Conservation (phyloP, 2,888 invertebrate genomes). For the Hyles lineata region DNA sequence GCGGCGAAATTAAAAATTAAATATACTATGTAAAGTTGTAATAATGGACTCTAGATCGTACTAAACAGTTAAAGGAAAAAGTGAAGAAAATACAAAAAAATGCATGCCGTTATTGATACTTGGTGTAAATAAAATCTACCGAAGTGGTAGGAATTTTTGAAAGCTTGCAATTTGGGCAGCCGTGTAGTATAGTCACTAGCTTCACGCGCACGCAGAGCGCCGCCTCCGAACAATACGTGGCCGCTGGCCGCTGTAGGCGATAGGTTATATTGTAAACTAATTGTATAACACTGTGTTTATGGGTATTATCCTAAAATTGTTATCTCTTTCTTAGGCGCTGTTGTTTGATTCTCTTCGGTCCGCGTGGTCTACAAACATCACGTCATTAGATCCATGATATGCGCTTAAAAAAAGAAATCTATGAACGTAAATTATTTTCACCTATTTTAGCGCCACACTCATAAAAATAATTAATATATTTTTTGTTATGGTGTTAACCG, state of each 20-base stretch:
- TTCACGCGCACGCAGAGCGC: conserved; percentile 55
- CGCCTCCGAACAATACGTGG: conserved; percentile 73
- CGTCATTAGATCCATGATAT: background rate
- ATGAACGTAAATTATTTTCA: background rate
- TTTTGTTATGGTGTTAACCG: too few relatives aligned
- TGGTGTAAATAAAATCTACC: conserved; percentile 55
- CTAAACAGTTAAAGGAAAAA: conserved; percentile 26
- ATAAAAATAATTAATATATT: too few relatives aligned
- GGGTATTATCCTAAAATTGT: conserved; percentile 78
- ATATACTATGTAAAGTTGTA: conserved; percentile 11
- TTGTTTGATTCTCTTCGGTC: conserved; percentile 72
- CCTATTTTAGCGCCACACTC: background rate
- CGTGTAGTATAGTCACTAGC: conserved; percentile 41
- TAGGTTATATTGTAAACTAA: conserved; percentile 39
- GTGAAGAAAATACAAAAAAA: conserved; percentile 24
- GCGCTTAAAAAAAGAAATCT: background rate
- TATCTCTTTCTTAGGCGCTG: conserved; percentile 85
- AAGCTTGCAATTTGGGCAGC: conserved; percentile 43
- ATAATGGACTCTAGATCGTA: conserved; percentile 21
- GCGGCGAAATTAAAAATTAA: background rate
- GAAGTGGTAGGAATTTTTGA: conserved; percentile 58
- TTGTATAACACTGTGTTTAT: conserved; percentile 69
- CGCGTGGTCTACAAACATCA: conserved; percentile 52
- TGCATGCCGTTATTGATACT: conserved; percentile 40
- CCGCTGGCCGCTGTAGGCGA: conserved; percentile 2